Evolutionary conservation across 2,888 invertebrate genomes (phyloP), one percentile per base, ranked within the genome.

Genomic region (Eupithecia dodoneata): DNA sequence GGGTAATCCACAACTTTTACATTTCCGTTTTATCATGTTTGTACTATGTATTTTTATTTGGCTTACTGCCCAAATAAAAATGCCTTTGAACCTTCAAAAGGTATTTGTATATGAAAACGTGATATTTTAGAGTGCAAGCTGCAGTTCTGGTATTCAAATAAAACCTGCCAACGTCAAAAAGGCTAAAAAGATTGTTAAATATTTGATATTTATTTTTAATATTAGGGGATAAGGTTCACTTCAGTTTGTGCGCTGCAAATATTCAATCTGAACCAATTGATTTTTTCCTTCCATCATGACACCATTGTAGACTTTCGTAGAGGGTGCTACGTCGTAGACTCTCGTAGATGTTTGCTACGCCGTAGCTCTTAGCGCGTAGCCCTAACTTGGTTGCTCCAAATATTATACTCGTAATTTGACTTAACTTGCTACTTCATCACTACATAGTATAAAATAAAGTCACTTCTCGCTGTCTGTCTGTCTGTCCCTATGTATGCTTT

Each of bases 281-380:
- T 30, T 59, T 18, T 18, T 59, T 9, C 13, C 7, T n/a, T n/a
- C 55, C n/a, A 55, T 55, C 52, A 30, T 30, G 2, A 9, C 6
- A 2, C 7, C n/a, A 55, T 55, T 5, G 42, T 42, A 15, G 42
- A 66, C 13, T 41, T 41, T 69, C 69, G 69, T 69, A 47, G 47
- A 69, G 12, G 45, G 69, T 69, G 69, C 69, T 69, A 69, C 69
- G 65, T 13, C 65, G 65, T 66, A 66, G 65, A 42, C 2, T 13
- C 41, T 65, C 13, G 65, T 65, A 65, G 65, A 65, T 41, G 2
- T 65, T 65, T 65, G 65, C 65, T 65, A 41, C 65, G 65, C 30
- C 30, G 30, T 41, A 65, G 30, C 30, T 30, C 41, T 41, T 65
- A 41, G 41, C 65, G 2, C 59, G 18, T 59, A 59, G 59, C 59